Percentiles rank a stretch among this genome's conserved stretches.
Conservation (phyloP, 2,113 vertebrate species). For the Bubalus kerabau region DNA sequence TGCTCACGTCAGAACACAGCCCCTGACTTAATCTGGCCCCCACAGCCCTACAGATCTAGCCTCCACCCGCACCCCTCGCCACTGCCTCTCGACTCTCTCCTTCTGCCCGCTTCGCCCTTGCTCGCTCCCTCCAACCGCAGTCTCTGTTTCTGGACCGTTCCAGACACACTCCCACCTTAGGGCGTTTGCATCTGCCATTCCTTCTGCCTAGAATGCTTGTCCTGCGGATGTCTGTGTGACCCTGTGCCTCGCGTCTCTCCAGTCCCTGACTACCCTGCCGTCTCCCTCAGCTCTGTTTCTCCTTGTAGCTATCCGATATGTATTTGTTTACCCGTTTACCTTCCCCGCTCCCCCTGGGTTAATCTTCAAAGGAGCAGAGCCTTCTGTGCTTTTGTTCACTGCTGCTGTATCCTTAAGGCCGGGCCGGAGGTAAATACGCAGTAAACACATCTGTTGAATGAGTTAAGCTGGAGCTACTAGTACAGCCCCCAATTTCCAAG, state of each 20-base stretch:
- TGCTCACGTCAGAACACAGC: background rate
- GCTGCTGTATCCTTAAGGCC: background rate
- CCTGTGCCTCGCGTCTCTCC: background rate
- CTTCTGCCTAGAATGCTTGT: background rate
- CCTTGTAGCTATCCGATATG: background rate
- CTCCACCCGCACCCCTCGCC: background rate
- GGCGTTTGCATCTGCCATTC: slow-evolving; percentile 1
- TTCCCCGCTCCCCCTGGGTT: background rate
- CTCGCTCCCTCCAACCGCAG: background rate
- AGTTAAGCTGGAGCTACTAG: background rate
- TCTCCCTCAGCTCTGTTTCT: background rate
- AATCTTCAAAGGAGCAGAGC: background rate
- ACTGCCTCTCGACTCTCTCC: background rate
- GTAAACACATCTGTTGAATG: background rate
- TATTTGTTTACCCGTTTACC: background rate
- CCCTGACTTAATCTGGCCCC: background rate
- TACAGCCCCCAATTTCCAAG: background rate
- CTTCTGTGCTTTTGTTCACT: background rate
- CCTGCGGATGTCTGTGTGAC: background rate
- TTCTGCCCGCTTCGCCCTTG: background rate
- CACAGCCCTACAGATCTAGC: background rate
- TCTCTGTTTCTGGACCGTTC: background rate
- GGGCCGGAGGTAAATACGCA: background rate
- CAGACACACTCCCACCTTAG: background rate
- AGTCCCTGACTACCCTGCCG: background rate